Percentiles rank a stretch among this genome's conserved stretches.
Conservation (phyloP, 1,140 invertebrate genomes). For the Cyrtorhinus lividipennis region DNA sequence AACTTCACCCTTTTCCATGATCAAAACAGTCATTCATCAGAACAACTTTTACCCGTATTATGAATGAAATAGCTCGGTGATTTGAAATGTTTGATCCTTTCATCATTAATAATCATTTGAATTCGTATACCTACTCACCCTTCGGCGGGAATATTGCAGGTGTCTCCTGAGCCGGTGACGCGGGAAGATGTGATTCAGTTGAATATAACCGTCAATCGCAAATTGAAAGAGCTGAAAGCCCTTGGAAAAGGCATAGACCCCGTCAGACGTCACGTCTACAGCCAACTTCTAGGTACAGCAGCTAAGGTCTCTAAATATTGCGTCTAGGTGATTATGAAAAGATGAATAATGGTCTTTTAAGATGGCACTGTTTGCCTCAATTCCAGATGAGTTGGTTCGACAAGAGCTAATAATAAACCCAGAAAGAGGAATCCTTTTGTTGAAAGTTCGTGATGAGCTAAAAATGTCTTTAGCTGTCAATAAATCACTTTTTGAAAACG, state of each 20-base stretch:
- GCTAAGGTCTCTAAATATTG: too few species aligned
- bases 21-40: too few species aligned
- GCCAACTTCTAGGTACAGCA: slow-evolving; percentile 3
- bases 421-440: slow-evolving; percentile 80
- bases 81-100: too few species aligned
- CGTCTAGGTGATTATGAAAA: too few species aligned
- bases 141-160: too few species aligned
- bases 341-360: too few species aligned
- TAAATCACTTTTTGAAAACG: slow-evolving; percentile 87
- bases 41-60: too few species aligned
- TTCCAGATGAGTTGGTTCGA: slow-evolving; percentile 71
- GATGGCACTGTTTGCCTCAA: too few species aligned
- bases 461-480: slow-evolving; percentile 91
- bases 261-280: background rate
- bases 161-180: slow-evolving; percentile 88
- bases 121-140: too few species aligned
- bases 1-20: too few species aligned
- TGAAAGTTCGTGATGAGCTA: slow-evolving; percentile 87
- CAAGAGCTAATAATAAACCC: slow-evolving; percentile 91
- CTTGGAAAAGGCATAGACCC: slow-evolving; percentile 63
- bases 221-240: slow-evolving; percentile 77
- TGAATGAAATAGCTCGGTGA: too few species aligned
- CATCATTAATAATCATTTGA: too few species aligned
- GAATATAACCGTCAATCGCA: slow-evolving; percentile 84
- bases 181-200: slow-evolving; percentile 85